Conservation (phyloP, 2,113 vertebrate genomes). For the Nothocercus julius region DNA sequence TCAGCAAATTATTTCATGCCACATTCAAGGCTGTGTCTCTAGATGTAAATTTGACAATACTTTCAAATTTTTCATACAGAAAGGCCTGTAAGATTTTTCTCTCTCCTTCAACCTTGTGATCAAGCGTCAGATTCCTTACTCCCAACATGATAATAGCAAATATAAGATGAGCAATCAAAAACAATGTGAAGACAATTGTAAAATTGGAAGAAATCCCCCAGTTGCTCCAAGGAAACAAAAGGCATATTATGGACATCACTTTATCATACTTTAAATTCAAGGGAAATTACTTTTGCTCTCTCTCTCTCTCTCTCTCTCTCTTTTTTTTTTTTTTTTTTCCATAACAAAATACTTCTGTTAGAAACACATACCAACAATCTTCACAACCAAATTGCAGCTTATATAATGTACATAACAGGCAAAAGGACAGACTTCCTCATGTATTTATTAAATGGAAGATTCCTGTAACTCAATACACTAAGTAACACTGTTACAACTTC, state of each 20-base stretch:
- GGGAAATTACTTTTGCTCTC: background rate
- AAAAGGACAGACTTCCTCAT: background rate
- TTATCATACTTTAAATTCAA: background rate
- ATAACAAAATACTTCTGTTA: background rate
- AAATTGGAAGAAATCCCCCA: background rate
- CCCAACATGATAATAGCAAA: background rate
- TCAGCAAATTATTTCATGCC: background rate
- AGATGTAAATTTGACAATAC: background rate
- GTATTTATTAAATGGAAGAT: background rate
- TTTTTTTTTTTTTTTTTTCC: background rate
- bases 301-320: too few species aligned
- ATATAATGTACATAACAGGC: background rate
- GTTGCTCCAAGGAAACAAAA: background rate
- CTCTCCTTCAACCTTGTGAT: background rate
- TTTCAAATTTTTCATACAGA: background rate
- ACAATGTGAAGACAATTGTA: background rate
- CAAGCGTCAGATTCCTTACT: background rate
- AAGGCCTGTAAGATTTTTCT: background rate
- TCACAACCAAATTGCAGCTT: background rate
- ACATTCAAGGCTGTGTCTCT: background rate
- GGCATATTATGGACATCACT: background rate
- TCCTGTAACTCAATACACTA: background rate
- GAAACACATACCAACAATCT: background rate
- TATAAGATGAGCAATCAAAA: background rate
- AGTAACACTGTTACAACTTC: background rate